These are phyloP conservation scores for Synanceia verrucosa DNA, from an alignment of 2,797 vertebrate species.

Conservation along the genomic window DNA sequence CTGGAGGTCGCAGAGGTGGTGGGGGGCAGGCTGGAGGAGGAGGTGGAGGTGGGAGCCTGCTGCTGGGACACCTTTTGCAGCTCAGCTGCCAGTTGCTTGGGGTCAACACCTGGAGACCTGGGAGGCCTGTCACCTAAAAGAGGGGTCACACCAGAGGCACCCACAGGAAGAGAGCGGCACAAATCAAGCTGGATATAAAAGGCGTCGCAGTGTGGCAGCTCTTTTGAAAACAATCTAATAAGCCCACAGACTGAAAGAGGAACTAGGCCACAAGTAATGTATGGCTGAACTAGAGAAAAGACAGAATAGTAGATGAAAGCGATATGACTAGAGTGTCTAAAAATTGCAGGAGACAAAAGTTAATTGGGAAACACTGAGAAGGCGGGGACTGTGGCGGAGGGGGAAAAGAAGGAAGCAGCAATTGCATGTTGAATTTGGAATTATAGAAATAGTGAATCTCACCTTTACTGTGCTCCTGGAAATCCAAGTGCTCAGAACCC, in stretches of 20 bases:
- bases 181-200: neutral
- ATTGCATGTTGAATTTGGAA: neutral
- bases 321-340: neutral
- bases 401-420: neutral
- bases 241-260: neutral
- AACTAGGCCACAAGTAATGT: conserved; percentile 15
- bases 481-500: conserved; percentile 88
- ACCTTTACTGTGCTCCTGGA: conserved; percentile 91
- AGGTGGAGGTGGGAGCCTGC: conserved; percentile 83
- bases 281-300: conserved; percentile 7
- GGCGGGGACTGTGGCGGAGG: too few species aligned
- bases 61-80: conserved; percentile 96
- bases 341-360: conserved; percentile 1
- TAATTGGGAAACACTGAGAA: conserved; percentile 17
- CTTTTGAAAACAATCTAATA: conserved; percentile 1
- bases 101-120: conserved; percentile 95
- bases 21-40: conserved; percentile 80
- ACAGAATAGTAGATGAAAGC: conserved; percentile 15
- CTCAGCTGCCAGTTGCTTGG: conserved; percentile 94
- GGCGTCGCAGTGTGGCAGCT: neutral
- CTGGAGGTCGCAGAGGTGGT: conserved; percentile 91
- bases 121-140: conserved; percentile 89
- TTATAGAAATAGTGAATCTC: conserved; percentile 6
- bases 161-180: neutral
- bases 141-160: conserved; percentile 11